Evolutionary conservation across 2,113 vertebrate species (phyloP).

Genomic region (Carassius carassius): DNA sequence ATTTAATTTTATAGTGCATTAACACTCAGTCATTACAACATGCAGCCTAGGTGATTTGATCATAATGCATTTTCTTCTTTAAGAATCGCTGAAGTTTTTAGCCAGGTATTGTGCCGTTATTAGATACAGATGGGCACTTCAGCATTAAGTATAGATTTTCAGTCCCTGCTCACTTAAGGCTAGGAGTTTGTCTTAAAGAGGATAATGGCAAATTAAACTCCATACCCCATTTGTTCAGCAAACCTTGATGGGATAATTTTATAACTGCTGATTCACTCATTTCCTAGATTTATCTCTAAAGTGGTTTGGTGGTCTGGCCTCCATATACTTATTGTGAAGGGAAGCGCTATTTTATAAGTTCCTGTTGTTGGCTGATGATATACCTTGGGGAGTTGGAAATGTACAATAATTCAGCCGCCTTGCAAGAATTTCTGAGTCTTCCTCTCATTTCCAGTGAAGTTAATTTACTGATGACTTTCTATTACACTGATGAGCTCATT

Average conservation of each 20-base stretch:
- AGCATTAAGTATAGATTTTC: conserved; percentile 86
- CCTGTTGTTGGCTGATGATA: conserved; percentile 53
- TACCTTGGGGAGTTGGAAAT: conserved; percentile 43
- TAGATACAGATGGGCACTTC: conserved; percentile 85
- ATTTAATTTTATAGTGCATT: conserved; percentile 86
- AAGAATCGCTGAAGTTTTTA: conserved; percentile 83
- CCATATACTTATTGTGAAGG: conserved; percentile 62
- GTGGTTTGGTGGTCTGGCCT: conserved; percentile 75
- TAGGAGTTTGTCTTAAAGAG: conserved; percentile 84
- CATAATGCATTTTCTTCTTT: conserved; percentile 82
- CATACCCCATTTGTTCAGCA: conserved; percentile 83
- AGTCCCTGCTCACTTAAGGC: conserved; percentile 80
- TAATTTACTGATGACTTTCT: conserved; percentile 47
- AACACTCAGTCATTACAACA: conserved; percentile 84
- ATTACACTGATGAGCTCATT: conserved; percentile 38
- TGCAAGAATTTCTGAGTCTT: conserved; percentile 47
- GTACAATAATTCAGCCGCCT: conserved; percentile 43
- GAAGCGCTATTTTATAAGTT: conserved; percentile 61
- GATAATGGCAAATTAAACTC: conserved; percentile 85
- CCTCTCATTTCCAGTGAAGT: conserved; percentile 38
- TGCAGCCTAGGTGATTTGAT: conserved; percentile 80
- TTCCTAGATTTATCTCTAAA: conserved; percentile 79
- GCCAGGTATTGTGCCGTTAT: conserved; percentile 81
- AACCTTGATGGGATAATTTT: conserved; percentile 84
- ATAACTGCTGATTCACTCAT: conserved; percentile 84